These are phyloP conservation scores for Bufo bufo DNA, from an alignment of 2,113 vertebrate genomes.

Conservation along the genomic window DNA sequence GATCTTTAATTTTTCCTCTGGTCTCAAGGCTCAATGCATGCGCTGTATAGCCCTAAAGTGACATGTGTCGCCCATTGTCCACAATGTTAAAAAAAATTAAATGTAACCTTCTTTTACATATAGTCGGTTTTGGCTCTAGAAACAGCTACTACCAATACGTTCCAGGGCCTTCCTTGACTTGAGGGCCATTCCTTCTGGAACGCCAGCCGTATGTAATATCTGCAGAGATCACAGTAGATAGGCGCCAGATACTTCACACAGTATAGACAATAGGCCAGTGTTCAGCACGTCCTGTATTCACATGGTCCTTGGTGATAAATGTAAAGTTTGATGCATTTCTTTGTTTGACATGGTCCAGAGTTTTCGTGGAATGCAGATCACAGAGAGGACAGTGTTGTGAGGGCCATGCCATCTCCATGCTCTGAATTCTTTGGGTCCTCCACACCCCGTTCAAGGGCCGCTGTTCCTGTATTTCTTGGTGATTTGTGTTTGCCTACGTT, in stretches of 20 bases:
- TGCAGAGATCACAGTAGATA: background rate
- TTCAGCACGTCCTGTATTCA: background rate
- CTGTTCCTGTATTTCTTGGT: background rate
- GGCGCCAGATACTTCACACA: background rate
- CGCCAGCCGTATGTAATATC: background rate
- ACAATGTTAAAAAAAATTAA: too few species aligned
- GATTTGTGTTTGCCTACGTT: too few species aligned
- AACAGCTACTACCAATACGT: too few species aligned
- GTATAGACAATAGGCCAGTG: background rate
- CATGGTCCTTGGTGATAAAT: background rate
- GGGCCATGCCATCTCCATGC: background rate
- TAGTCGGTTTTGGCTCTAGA: too few species aligned
- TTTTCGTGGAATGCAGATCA: conserved; percentile 35
- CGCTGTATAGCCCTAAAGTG: too few species aligned
- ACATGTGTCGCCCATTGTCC: too few species aligned
- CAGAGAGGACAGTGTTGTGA: conserved; percentile 18
- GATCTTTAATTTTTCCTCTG: too few species aligned
- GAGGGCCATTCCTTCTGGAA: too few species aligned
- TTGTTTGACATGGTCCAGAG: conserved; percentile 35
- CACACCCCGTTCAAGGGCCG: conserved; percentile 20
- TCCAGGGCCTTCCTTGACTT: too few species aligned
- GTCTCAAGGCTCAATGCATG: too few species aligned
- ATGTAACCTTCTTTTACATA: too few species aligned
- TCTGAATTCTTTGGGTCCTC: conserved; percentile 19
- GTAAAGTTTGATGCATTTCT: background rate